Percentiles rank a stretch among this genome's conserved stretches.
Conservation (phyloP, 2,888 invertebrate genomes). For the Hirtodrosophila trivittata region DNA sequence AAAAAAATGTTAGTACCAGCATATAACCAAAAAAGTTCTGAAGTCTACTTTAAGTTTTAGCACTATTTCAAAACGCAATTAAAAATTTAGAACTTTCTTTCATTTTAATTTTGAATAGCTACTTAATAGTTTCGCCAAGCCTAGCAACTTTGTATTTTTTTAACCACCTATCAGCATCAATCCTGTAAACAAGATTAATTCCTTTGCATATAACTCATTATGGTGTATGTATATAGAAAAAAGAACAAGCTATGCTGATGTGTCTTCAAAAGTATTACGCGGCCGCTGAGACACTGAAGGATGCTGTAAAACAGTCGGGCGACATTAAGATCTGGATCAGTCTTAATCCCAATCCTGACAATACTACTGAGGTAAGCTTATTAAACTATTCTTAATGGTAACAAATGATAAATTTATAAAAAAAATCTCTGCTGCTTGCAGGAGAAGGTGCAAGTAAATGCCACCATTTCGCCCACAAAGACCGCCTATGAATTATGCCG, state of each 20-base stretch:
- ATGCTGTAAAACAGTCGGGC: constrained; percentile 88
- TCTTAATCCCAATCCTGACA: constrained; percentile 86
- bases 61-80: too few relatives aligned
- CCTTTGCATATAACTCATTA: neutral
- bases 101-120: too few relatives aligned
- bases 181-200: too few relatives aligned
- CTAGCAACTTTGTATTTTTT: too few relatives aligned
- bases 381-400: constrained; percentile 47
- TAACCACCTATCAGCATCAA: too few relatives aligned
- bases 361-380: constrained; percentile 85
- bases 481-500: constrained; percentile 90
- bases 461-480: constrained; percentile 89
- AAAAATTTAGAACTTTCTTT: too few relatives aligned
- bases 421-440: too few relatives aligned
- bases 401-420: too few relatives aligned
- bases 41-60: too few relatives aligned
- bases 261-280: constrained; percentile 89
- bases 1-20: too few relatives aligned
- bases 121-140: too few relatives aligned
- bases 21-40: too few relatives aligned
- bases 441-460: constrained; percentile 83
- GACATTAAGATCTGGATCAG: constrained; percentile 91
- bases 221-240: constrained; percentile 67
- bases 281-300: constrained; percentile 86
- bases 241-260: constrained; percentile 89